phyloP scores from a whole-genome alignment of 2,797 vertebrate species.

The Echeneis naucrates region DNA sequence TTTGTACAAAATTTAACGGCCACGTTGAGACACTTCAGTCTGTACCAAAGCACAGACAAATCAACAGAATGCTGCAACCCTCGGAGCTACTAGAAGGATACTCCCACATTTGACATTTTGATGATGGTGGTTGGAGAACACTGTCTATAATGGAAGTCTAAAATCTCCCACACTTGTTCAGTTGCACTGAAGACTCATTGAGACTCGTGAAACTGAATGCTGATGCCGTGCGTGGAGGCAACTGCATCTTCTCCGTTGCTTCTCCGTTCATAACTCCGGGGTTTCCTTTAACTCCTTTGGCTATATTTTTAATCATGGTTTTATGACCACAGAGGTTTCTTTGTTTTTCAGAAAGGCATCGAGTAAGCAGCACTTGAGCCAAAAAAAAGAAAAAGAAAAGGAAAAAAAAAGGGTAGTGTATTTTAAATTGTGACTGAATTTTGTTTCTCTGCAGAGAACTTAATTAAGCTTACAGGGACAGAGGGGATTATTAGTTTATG shows the following conservation, averaged over 20 bases:
- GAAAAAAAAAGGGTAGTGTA: too few relatives aligned
- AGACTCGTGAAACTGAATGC: constrained; percentile 1
- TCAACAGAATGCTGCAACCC: background rate
- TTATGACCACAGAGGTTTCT: background rate
- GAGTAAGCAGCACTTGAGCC: constrained; percentile 1
- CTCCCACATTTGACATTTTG: constrained; percentile 4
- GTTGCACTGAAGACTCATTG: background rate
- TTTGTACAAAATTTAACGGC: background rate
- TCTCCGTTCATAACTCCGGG: background rate
- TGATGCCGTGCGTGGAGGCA: background rate
- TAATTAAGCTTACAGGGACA: constrained; percentile 14
- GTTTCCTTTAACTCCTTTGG: background rate
- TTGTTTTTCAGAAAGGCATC: background rate
- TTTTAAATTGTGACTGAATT: background rate
- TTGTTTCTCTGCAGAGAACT: background rate
- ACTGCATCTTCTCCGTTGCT: constrained; percentile 8
- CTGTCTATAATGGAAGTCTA: background rate
- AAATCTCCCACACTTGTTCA: background rate
- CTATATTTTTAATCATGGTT: background rate
- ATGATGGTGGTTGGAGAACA: background rate
- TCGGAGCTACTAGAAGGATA: background rate
- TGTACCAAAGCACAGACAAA: background rate
- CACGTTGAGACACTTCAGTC: background rate
- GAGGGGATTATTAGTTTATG: background rate
- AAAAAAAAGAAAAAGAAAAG: too few relatives aligned